Conservation (phyloP, 2,797 vertebrate species). For the Pangasius djambal region DNA sequence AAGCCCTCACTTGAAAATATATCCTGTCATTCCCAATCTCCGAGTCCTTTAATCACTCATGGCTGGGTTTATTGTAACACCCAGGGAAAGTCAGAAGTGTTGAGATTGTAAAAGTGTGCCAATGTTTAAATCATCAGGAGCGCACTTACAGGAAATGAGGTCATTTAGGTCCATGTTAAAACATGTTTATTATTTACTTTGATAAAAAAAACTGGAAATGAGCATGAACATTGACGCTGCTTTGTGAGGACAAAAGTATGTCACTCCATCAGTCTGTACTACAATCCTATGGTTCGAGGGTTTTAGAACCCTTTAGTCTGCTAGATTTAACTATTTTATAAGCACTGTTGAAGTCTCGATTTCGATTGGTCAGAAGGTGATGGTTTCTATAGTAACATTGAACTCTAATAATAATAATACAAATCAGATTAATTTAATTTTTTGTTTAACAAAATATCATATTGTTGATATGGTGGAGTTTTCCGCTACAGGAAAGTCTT, state of each 20-base stretch:
- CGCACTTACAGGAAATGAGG: not conserved
- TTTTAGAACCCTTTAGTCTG: not conserved
- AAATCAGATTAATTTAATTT: no score
- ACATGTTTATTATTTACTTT: not conserved
- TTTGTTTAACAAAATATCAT: not conserved
- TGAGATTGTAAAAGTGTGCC: not conserved
- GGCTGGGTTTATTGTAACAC: not conserved
- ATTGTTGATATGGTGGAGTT: not conserved
- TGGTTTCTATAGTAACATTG: not conserved
- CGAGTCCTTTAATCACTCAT: slow-evolving; percentile 13
- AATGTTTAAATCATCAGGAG: not conserved
- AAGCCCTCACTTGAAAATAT: not conserved
- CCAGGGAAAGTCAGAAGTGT: not conserved
- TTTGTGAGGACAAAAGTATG: not conserved
- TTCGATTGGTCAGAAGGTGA: not conserved
- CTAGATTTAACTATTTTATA: not conserved
- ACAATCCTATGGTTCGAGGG: not conserved
- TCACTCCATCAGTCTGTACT: not conserved
- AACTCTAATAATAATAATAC: not conserved
- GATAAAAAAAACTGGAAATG: not conserved
- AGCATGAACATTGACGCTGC: not conserved
- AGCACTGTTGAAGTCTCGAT: not conserved
- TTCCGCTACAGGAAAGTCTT: not conserved
- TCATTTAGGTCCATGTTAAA: slow-evolving; percentile 3
- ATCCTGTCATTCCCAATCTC: slow-evolving; percentile 5